Percentiles rank a stretch among this genome's conserved stretches.
Evolutionary conservation across 2,888 invertebrate genomes (phyloP).

Genomic region (Drosophila phalerata): DNA sequence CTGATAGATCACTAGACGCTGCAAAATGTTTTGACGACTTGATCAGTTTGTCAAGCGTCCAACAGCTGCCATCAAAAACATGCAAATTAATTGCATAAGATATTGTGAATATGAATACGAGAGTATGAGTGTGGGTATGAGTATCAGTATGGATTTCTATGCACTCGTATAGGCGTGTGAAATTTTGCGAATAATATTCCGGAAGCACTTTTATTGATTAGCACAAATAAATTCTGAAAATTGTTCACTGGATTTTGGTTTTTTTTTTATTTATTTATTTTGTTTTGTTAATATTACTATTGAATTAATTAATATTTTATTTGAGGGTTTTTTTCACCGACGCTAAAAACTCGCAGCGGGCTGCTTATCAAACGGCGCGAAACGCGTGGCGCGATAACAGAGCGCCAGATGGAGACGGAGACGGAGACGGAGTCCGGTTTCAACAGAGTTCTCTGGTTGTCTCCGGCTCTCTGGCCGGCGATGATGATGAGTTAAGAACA

Average conservation of each 20-base stretch:
- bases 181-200: constrained; percentile 11
- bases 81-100: constrained; percentile 50
- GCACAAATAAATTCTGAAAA: constrained; percentile 55
- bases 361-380: constrained; percentile 64
- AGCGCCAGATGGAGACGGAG: constrained; percentile 31
- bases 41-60: constrained; percentile 64
- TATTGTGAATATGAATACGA: constrained; percentile 25
- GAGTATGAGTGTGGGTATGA: constrained; percentile 15
- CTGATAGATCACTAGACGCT: constrained; percentile 25
- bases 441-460: constrained; percentile 20
- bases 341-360: constrained; percentile 51
- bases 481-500: constrained; percentile 27
- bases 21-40: constrained; percentile 52
- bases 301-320: background rate
- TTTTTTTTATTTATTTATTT: constrained; percentile 11
- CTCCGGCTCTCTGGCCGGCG: constrained; percentile 29
- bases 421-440: constrained; percentile 30
- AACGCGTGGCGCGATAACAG: constrained; percentile 69
- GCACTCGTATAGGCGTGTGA: constrained; percentile 10
- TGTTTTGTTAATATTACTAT: constrained; percentile 2
- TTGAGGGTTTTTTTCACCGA: constrained; percentile 42
- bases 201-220: constrained; percentile 58
- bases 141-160: constrained; percentile 3
- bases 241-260: constrained; percentile 42
- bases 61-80: constrained; percentile 44